These are phyloP conservation scores for Sylvilagus bachmani DNA, from an alignment of 2,113 vertebrate genomes.

Conservation along the genomic window DNA sequence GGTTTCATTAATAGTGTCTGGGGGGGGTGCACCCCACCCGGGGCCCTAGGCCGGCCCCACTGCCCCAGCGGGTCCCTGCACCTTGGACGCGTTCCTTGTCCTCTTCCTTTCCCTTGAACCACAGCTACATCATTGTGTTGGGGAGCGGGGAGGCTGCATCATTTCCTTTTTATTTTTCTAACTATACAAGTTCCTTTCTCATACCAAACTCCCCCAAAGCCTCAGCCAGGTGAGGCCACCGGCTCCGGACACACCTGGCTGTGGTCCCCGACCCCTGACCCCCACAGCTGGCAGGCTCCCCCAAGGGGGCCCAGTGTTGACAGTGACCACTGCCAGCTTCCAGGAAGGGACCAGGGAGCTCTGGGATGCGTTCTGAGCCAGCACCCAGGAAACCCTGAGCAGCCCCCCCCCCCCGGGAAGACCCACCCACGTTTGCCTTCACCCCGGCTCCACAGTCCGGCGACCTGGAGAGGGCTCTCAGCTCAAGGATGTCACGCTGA, in stretches of 20 bases:
- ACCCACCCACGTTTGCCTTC: too few relatives aligned
- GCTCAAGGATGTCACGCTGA: fast-evolving
- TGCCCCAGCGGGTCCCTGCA: too few relatives aligned
- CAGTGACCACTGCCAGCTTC: not conserved
- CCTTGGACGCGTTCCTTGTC: too few relatives aligned
- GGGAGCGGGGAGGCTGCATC: not conserved
- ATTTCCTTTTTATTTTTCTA: not conserved
- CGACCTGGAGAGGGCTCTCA: fast-evolving
- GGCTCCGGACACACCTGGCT: not conserved
- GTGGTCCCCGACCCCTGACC: not conserved
- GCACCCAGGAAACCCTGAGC: not conserved
- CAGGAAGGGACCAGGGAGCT: not conserved
- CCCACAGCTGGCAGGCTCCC: not conserved
- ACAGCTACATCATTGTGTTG: not conserved
- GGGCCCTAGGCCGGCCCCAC: not conserved
- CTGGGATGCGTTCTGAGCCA: not conserved
- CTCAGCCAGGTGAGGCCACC: not conserved
- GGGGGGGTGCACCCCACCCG: fast-evolving
- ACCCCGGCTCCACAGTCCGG: not conserved
- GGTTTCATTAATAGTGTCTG: not conserved
- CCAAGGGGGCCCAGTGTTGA: not conserved
- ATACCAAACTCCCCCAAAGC: not conserved
- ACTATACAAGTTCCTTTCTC: not conserved
- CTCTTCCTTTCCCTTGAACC: not conserved
- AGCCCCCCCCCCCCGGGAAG: too few relatives aligned